Percentiles rank a stretch among this genome's conserved stretches.
Evolutionary conservation across 1,140 invertebrate genomes (phyloP).

Genomic region (Drosophila bocki): DNA sequence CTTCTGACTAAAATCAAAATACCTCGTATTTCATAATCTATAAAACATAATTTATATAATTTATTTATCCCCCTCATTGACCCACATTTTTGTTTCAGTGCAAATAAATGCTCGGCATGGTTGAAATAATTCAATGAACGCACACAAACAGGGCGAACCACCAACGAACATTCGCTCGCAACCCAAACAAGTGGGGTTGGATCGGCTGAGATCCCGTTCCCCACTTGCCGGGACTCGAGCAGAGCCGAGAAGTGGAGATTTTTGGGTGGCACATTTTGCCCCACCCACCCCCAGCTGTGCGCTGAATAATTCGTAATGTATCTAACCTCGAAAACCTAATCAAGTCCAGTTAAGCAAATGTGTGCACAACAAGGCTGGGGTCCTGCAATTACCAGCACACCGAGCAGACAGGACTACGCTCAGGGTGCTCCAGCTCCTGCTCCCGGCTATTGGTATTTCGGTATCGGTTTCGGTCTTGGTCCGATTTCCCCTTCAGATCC

Average conservation of each 20-base stretch:
- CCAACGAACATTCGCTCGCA: slow-evolving; percentile 30
- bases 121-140: slow-evolving; percentile 56
- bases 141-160: slow-evolving; percentile 33
- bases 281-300: slow-evolving; percentile 43
- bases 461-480: neutral
- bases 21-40: neutral
- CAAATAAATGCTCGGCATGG: slow-evolving; percentile 48
- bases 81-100: slow-evolving; percentile 20
- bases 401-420: slow-evolving; percentile 25
- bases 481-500: neutral
- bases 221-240: neutral
- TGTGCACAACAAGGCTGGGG: slow-evolving; percentile 53
- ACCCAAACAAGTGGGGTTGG: slow-evolving; percentile 60
- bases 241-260: neutral
- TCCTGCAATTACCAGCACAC: slow-evolving; percentile 57
- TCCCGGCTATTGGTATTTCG: neutral
- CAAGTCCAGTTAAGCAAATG: slow-evolving; percentile 79
- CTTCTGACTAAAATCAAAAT: neutral
- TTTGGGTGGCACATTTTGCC: neutral
- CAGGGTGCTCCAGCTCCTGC: slow-evolving; percentile 2
- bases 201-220: slow-evolving; percentile 35
- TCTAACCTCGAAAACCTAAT: slow-evolving; percentile 81
- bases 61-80: neutral
- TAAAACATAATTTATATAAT: neutral
- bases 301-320: slow-evolving; percentile 79